phyloP scores from a whole-genome alignment of 2,888 invertebrate species.

The Leptodirus hochenwartii region DNA sequence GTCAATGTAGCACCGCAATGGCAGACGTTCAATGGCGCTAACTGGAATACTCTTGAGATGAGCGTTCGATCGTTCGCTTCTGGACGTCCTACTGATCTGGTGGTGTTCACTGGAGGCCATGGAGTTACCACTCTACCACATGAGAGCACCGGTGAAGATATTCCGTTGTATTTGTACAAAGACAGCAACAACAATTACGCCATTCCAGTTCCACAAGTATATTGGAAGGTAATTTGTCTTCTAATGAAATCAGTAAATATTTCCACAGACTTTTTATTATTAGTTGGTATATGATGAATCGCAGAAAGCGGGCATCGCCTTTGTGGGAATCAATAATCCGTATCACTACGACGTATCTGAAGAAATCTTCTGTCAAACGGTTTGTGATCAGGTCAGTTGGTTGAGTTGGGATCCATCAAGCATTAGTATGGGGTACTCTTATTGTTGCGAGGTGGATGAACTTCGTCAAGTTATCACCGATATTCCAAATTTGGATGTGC shows the following conservation, averaged over 20 bases:
- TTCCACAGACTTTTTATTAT: no score
- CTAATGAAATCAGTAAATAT: no score
- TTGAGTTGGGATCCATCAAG: constrained; percentile 34
- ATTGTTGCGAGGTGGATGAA: constrained; percentile 40
- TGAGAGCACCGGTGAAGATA: constrained; percentile 20
- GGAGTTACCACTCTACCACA: constrained; percentile 34
- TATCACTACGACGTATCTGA: constrained; percentile 16
- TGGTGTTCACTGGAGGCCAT: constrained; percentile 41
- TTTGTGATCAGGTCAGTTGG: constrained; percentile 40
- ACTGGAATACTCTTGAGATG: constrained; percentile 34
- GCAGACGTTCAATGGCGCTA: constrained; percentile 40
- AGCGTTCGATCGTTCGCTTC: constrained; percentile 28
- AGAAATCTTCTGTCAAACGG: constrained; percentile 22
- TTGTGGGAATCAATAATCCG: constrained; percentile 45
- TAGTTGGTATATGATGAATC: constrained; percentile 31
- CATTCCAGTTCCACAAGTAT: constrained; percentile 34
- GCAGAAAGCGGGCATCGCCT: constrained; percentile 33
- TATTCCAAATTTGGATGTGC: constrained; percentile 33
- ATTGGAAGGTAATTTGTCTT: constrained; percentile 28
- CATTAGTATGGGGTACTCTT: constrained; percentile 36
- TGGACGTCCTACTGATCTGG: constrained; percentile 20
- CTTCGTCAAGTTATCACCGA: constrained; percentile 33
- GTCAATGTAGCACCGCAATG: constrained; percentile 49
- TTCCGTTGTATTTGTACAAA: constrained; percentile 20
- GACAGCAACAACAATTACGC: constrained; percentile 16